phyloP scores from a whole-genome alignment of 2,113 vertebrate genomes.

The Chauna torquata region DNA sequence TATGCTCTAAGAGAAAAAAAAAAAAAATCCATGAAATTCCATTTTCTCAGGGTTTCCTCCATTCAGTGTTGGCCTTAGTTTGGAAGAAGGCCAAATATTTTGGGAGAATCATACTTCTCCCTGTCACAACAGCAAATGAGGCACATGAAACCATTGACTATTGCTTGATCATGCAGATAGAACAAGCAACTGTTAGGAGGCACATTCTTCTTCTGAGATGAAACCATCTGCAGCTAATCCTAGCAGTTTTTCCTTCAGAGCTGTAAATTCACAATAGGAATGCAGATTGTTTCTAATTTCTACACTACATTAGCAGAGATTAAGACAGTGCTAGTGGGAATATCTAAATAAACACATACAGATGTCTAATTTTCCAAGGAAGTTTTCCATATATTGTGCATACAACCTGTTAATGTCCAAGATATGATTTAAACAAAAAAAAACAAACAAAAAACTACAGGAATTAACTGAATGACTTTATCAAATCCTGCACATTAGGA shows the following conservation, averaged over 20 bases:
- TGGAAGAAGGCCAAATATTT: slow-evolving; percentile 79
- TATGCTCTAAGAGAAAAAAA: background rate
- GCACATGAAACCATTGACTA: slow-evolving; percentile 82
- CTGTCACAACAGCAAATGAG: slow-evolving; percentile 85
- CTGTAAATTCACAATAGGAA: slow-evolving; percentile 51
- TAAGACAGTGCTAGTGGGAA: slow-evolving; percentile 12
- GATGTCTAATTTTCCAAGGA: slow-evolving; percentile 52
- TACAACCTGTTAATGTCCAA: background rate
- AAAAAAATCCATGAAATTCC: background rate
- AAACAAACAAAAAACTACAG: background rate
- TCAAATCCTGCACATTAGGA: slow-evolving; percentile 18
- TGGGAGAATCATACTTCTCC: slow-evolving; percentile 78
- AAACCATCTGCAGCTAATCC: slow-evolving; percentile 75
- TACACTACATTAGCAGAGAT: background rate
- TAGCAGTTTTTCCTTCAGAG: slow-evolving; percentile 68
- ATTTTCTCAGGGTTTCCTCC: slow-evolving; percentile 53
- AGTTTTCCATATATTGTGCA: slow-evolving; percentile 29
- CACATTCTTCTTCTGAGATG: slow-evolving; percentile 68
- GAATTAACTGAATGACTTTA: slow-evolving; percentile 1
- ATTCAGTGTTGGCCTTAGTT: slow-evolving; percentile 60
- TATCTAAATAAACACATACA: slow-evolving; percentile 60
- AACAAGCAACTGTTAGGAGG: slow-evolving; percentile 75
- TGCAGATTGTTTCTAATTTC: slow-evolving; percentile 60
- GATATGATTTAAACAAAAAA: background rate
- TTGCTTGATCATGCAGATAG: slow-evolving; percentile 84